phyloP scores from a whole-genome alignment of 2,113 vertebrate genomes.

The Nicator chloris region DNA sequence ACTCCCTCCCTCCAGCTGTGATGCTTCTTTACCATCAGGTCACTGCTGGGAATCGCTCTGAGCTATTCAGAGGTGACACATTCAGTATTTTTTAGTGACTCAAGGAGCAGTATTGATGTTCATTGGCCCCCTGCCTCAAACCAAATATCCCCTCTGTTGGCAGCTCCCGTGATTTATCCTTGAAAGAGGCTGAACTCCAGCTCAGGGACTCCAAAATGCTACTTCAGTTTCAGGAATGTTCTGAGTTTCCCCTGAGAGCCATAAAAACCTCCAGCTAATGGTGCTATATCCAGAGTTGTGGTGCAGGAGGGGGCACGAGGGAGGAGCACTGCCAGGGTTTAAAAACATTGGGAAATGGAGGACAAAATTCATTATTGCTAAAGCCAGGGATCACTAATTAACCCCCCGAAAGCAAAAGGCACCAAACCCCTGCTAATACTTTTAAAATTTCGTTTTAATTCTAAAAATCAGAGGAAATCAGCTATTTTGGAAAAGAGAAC shows the following conservation, averaged over 20 bases:
- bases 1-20: background rate
- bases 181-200: background rate
- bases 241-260: background rate
- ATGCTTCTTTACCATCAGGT: background rate
- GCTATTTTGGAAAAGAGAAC: background rate
- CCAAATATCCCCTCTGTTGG: background rate
- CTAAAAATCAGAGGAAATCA: background rate
- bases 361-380: background rate
- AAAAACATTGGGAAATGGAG: background rate
- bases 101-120: background rate
- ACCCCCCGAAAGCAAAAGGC: background rate
- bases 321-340: background rate
- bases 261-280: background rate
- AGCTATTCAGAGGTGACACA: background rate
- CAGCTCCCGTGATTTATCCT: slow-evolving; percentile 10
- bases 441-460: background rate
- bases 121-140: background rate
- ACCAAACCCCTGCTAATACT: background rate
- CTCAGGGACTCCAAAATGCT: slow-evolving; percentile 8
- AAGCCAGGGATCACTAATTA: background rate
- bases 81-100: background rate
- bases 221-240: slow-evolving; percentile 49
- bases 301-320: background rate
- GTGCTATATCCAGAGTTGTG: background rate
- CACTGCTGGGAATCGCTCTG: background rate